Conservation (phyloP, 1,140 invertebrate species). For the Drosophila ambigua region DNA sequence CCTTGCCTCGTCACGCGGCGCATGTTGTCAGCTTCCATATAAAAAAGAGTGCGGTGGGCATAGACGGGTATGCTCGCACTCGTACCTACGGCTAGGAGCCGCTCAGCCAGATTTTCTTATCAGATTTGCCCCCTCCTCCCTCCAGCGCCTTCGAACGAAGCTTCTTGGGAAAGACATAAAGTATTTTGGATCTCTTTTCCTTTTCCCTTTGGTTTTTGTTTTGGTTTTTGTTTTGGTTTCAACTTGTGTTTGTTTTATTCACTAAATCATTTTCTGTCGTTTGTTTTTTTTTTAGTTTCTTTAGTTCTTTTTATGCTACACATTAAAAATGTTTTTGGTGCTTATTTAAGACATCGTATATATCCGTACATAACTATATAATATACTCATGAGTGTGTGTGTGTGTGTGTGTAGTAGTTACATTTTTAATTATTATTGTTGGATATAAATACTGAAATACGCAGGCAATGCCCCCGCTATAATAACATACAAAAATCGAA, state of each 20-base stretch:
- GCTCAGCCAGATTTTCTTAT: conserved; percentile 47
- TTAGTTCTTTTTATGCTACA: conserved; percentile 57
- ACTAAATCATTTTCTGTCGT: conserved; percentile 55
- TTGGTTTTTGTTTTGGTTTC: conserved; percentile 22
- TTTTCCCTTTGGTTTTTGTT: conserved; percentile 1
- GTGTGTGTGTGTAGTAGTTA: conserved; percentile 27
- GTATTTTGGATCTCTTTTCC: conserved; percentile 41
- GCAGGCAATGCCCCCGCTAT: conserved; percentile 31
- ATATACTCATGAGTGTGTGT: not conserved
- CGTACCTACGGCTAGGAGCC: not conserved
- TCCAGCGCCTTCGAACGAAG: conserved; percentile 22
- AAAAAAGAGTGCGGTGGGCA: conserved; percentile 20
- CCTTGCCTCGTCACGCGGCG: conserved; percentile 15
- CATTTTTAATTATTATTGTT: conserved; percentile 28
- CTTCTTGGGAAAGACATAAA: conserved; percentile 78
- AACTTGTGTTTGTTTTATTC: conserved; percentile 63
- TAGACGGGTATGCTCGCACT: not conserved
- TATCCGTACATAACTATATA: conserved; percentile 48
- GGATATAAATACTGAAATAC: conserved; percentile 48
- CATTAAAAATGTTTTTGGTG: conserved; percentile 76
- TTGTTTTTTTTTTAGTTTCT: conserved; percentile 3
- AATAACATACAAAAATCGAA: conserved; percentile 16
- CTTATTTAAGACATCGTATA: conserved; percentile 33
- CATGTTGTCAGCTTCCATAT: conserved; percentile 78
- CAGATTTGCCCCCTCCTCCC: conserved; percentile 49